Conservation (phyloP, 1,140 invertebrate genomes). For the Goniozus legneri region DNA sequence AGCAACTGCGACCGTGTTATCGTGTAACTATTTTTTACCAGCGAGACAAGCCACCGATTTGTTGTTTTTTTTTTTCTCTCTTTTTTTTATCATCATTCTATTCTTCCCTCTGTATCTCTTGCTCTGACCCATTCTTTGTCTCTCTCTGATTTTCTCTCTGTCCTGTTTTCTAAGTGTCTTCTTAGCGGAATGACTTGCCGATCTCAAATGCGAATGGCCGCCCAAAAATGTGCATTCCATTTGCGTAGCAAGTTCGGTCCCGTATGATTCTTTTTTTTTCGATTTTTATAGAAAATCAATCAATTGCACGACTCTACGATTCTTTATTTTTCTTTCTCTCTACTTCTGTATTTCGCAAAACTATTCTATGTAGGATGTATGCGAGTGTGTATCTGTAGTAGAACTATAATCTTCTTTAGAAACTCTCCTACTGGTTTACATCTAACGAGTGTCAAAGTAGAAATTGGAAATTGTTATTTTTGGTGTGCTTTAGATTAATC, state of each 20-base stretch:
- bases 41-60: no score
- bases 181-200: no score
- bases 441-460: conserved; percentile 6
- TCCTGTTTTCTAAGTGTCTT: conserved; percentile 7
- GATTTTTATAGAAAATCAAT: conserved; percentile 12
- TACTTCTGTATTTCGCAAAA: background rate
- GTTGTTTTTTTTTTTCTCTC: conserved; percentile 10
- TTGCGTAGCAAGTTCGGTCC: no score
- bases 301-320: no score
- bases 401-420: no score
- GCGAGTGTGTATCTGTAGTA: no score
- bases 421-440: conserved; percentile 9
- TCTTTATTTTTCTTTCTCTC: conserved; percentile 12
- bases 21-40: conserved; percentile 75
- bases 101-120: background rate
- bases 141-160: conserved; percentile 16
- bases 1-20: conserved; percentile 71
- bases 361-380: background rate
- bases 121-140: conserved; percentile 4
- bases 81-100: background rate
- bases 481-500: no score
- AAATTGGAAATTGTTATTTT: conserved; percentile 4
- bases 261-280: conserved; percentile 17
- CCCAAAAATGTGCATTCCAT: no score
- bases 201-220: no score